Evolutionary conservation across 2,888 invertebrate genomes (phyloP), one percentile per base, ranked within the genome.

Genomic region (Gibbula magus): DNA sequence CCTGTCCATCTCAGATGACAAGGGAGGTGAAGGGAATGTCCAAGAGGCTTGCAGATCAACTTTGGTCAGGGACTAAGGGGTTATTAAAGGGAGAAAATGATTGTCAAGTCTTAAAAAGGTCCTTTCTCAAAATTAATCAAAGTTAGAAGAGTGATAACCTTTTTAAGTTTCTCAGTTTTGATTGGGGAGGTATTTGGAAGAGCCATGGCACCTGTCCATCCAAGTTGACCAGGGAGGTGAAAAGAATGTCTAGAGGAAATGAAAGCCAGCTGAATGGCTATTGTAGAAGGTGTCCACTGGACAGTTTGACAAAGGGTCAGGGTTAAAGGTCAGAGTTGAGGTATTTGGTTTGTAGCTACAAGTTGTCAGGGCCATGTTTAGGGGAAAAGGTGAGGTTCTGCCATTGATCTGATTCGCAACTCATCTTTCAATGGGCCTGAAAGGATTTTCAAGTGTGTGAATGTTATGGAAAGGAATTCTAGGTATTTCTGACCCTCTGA

Each of bases 181-280:
- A 29, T 20, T 5, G 25, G 61, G 61, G 61, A 29, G 61, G 20
- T 29, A 61, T 29, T 29, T 29, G 29, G 25, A 61, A 25, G 8
- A 61, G 61, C 61, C 3, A 56, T 22, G 61, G 61, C 61, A 61
- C 61, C 61, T 61, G 61, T 61, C 61, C 61, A 61, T 61, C 61
- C n/a, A 1, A 25, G 61, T 3, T 25, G 61, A 29, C 25, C 25
- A 29, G 61, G 61, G 61, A 61, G 29, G 61, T 29, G 61, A 61
- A 61, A 16, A 25, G 61, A 61, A 61, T 61, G 61, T 61, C 29
- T 61, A 61, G 29, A 61, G 61, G 22, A 29, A 61, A 61, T 61
- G 61, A 25, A 29, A 61, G 13, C 61, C 61, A 61, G 61, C 61
- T 61, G 61, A 61, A 29, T 29, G 29, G 25, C 3, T 61, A 61